Evolutionary conservation across 2,113 vertebrate genomes (phyloP).

Genomic region (Cynoglossus semilaevis): DNA sequence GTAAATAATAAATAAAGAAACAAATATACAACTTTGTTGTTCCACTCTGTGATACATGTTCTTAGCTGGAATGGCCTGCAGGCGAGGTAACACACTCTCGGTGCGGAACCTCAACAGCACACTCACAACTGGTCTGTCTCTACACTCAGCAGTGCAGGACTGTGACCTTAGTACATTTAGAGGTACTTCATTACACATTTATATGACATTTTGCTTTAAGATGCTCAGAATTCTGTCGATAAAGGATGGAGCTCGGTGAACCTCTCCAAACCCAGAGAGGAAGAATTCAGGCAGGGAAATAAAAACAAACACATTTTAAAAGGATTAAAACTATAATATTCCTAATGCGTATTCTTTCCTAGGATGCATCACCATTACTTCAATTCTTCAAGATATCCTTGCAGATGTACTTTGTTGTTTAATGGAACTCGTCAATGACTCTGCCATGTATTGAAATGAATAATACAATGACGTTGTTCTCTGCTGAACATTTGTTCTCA

Average conservation of each 20-base stretch:
- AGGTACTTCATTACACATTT: constrained; percentile 59
- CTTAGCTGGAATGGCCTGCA: constrained; percentile 21
- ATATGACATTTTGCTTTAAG: constrained; percentile 56
- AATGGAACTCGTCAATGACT: constrained; percentile 24
- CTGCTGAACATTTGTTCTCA: constrained; percentile 38
- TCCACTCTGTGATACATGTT: constrained; percentile 34
- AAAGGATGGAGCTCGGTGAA: constrained; percentile 28
- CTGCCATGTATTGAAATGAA: constrained; percentile 44
- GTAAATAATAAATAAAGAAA: constrained; percentile 40
- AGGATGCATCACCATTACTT: constrained; percentile 5
- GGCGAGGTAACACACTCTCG: constrained; percentile 20
- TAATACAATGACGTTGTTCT: constrained; percentile 42
- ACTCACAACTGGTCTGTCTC: constrained; percentile 34
- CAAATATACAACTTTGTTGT: constrained; percentile 41
- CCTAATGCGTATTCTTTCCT: not conserved
- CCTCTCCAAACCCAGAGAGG: constrained; percentile 19
- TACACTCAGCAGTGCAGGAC: constrained; percentile 47
- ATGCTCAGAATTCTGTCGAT: constrained; percentile 38
- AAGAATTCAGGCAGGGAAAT: constrained; percentile 1
- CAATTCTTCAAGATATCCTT: constrained; percentile 6
- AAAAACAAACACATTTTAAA: constrained; percentile 32
- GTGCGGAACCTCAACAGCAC: not conserved
- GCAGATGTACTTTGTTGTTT: constrained; percentile 28
- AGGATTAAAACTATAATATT: constrained; percentile 20
- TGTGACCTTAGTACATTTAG: constrained; percentile 49